Conservation (phyloP, 2,113 vertebrate species). For the Gavia stellata region DNA sequence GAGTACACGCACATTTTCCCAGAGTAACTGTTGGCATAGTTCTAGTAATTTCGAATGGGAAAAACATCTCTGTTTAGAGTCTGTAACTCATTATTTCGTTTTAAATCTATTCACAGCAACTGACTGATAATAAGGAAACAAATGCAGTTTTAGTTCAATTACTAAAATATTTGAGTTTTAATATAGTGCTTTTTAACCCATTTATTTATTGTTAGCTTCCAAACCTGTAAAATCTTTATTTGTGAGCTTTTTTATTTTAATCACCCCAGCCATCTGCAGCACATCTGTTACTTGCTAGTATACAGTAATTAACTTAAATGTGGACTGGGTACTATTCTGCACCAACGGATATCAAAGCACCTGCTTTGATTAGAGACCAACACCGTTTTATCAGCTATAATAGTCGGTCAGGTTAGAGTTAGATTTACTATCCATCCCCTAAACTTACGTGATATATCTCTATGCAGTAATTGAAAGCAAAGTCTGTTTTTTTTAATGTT, state of each 20-base stretch:
- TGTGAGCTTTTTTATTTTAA: constrained; percentile 25
- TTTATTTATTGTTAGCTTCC: constrained; percentile 6
- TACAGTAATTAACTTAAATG: constrained; percentile 47
- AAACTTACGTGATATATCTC: neutral
- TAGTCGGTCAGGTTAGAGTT: neutral
- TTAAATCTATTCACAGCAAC: neutral
- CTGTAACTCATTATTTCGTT: neutral
- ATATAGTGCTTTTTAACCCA: neutral
- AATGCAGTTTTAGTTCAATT: neutral
- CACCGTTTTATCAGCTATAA: neutral
- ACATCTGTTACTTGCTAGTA: constrained; percentile 45
- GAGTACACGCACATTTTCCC: neutral
- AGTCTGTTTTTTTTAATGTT: neutral
- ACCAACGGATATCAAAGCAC: constrained; percentile 4
- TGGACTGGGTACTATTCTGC: neutral
- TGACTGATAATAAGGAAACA: neutral
- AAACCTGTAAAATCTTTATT: constrained; percentile 20
- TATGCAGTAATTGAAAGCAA: neutral
- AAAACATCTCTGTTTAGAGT: neutral
- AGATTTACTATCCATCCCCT: neutral
- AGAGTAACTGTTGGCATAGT: neutral
- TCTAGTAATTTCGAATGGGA: neutral
- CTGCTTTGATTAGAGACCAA: neutral
- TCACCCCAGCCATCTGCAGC: constrained; percentile 33
- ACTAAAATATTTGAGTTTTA: neutral